These are phyloP conservation scores for Dermochelys coriacea DNA, from an alignment of 2,797 vertebrate genomes.

Conservation along the genomic window DNA sequence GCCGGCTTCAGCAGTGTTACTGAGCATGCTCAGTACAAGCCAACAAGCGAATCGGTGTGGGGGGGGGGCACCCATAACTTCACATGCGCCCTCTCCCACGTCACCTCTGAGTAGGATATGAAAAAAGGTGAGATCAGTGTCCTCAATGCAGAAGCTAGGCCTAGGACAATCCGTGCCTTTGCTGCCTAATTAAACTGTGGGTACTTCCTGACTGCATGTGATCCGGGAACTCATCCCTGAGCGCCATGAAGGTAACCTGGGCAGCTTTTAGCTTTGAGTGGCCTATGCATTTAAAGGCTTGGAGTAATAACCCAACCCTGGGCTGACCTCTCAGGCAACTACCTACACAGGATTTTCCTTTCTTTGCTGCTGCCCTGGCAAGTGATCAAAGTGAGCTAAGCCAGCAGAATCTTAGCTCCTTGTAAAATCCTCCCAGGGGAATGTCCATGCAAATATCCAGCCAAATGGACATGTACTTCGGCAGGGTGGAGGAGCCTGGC, in stretches of 20 bases:
- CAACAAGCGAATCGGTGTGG: fast-evolving
- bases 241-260: background rate
- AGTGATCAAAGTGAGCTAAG: fast-evolving
- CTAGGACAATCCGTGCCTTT: too few relatives aligned
- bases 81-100: too few relatives aligned
- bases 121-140: background rate
- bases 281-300: background rate
- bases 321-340: background rate
- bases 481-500: background rate
- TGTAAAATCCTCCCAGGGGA: background rate
- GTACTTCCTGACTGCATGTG: background rate
- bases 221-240: background rate
- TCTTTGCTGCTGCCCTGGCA: background rate
- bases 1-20: too few relatives aligned
- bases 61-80: too few relatives aligned
- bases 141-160: background rate
- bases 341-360: background rate
- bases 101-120: too few relatives aligned
- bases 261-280: background rate
- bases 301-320: background rate
- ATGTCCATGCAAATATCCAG: background rate
- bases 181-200: background rate
- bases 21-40: too few relatives aligned
- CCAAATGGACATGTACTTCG: background rate
- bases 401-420: fast-evolving